phyloP scores from a whole-genome alignment of 2,113 vertebrate species.

The Noturus placidus region DNA sequence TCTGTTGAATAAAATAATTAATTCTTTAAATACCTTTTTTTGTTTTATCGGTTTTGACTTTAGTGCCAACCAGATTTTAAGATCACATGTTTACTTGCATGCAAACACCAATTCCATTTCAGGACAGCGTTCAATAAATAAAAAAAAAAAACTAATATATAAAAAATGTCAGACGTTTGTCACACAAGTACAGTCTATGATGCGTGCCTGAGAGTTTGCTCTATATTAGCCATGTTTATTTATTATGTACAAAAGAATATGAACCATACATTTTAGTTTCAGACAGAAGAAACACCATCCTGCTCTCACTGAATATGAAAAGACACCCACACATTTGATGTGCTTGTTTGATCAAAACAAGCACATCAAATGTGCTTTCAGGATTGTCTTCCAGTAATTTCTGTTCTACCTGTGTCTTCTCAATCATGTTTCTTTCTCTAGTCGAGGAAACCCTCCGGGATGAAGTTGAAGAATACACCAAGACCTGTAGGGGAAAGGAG shows the following conservation, averaged over 20 bases:
- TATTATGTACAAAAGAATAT: background rate
- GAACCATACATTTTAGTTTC: background rate
- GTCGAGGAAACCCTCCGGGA: constrained; percentile 17
- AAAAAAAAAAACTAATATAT: background rate
- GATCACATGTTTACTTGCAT: background rate
- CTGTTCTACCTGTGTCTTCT: background rate
- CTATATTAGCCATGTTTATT: background rate
- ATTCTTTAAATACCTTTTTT: background rate
- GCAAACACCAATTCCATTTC: background rate
- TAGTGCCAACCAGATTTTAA: background rate
- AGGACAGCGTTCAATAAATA: no score
- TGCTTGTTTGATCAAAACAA: background rate
- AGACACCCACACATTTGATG: background rate
- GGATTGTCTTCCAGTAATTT: background rate
- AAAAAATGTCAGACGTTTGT: background rate
- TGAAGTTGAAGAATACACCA: constrained; percentile 55
- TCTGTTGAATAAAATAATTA: background rate
- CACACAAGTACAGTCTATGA: background rate
- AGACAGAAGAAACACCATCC: background rate
- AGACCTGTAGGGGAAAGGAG: constrained; percentile 66
- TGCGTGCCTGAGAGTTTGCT: background rate
- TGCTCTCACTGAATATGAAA: background rate
- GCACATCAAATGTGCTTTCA: no score
- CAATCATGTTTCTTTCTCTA: constrained; percentile 50
- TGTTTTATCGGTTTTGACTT: background rate